Evolutionary conservation across 2,888 invertebrate species (phyloP).

Genomic region (Alentia gelatinosa): DNA sequence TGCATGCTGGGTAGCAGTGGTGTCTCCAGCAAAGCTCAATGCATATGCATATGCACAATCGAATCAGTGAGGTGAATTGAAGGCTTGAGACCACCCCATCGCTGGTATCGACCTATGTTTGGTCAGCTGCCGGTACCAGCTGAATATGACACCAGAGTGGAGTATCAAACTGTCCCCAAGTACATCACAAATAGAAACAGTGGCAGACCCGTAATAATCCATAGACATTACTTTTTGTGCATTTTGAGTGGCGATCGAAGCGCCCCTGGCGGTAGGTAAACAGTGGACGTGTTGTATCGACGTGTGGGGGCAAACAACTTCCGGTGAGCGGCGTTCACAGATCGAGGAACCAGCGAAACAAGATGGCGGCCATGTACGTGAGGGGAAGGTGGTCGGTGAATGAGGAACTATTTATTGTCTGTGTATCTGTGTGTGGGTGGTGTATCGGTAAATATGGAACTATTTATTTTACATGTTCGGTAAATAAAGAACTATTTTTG

Average conservation of each 20-base stretch:
- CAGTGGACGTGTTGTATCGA: not conserved
- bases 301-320: not conserved
- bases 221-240: not conserved
- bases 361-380: no score
- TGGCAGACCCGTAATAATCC: not conserved
- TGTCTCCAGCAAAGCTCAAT: not conserved
- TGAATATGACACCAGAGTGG: not conserved
- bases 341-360: no score
- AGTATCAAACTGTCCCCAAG: not conserved
- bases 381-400: no score
- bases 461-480: no score
- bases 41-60: slow-evolving; percentile 1
- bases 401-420: no score
- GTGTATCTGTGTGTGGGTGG: no score
- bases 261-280: not conserved
- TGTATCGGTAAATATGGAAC: no score
- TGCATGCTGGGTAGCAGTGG: not conserved
- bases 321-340: no score
- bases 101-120: not conserved
- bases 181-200: not conserved
- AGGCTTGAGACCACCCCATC: not conserved
- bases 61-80: not conserved
- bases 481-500: no score
- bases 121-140: not conserved
- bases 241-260: slow-evolving; percentile 2